These are phyloP conservation scores for Rissa tridactyla DNA, from an alignment of 2,113 vertebrate species.

Conservation along the genomic window DNA sequence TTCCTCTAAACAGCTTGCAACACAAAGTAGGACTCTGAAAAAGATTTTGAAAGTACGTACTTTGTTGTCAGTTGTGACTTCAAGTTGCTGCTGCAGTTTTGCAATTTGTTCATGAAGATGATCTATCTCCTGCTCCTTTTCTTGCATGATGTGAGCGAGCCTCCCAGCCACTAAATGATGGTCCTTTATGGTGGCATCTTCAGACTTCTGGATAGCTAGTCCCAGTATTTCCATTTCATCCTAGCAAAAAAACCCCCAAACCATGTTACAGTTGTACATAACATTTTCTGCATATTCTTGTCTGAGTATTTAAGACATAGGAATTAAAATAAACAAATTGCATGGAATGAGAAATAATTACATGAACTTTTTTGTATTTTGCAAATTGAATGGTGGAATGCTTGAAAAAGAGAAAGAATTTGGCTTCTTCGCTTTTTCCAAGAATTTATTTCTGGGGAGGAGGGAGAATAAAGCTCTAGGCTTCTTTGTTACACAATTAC, in stretches of 20 bases:
- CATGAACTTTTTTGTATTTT: background rate
- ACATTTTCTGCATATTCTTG: background rate
- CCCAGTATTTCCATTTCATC: slow-evolving; percentile 74
- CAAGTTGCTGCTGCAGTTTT: slow-evolving; percentile 84
- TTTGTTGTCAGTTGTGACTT: slow-evolving; percentile 84
- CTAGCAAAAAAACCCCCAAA: slow-evolving; percentile 45
- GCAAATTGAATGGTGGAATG: background rate
- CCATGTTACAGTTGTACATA: background rate
- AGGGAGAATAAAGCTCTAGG: background rate
- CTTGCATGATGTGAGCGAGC: slow-evolving; percentile 85
- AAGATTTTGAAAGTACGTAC: slow-evolving; percentile 66
- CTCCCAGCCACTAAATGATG: slow-evolving; percentile 80
- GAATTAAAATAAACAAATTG: background rate
- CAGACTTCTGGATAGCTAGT: slow-evolving; percentile 62
- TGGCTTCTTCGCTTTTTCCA: background rate
- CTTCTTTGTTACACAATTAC: slow-evolving; percentile 64
- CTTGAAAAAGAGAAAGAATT: background rate
- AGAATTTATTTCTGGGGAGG: background rate
- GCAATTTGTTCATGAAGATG: slow-evolving; percentile 86
- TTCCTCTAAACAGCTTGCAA: background rate
- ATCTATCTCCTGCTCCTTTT: slow-evolving; percentile 89
- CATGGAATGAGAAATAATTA: background rate
- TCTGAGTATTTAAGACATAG: background rate
- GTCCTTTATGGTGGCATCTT: slow-evolving; percentile 65
- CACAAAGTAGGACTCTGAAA: background rate